Conservation (phyloP, 2,113 vertebrate species). For the Bungarus multicinctus region DNA sequence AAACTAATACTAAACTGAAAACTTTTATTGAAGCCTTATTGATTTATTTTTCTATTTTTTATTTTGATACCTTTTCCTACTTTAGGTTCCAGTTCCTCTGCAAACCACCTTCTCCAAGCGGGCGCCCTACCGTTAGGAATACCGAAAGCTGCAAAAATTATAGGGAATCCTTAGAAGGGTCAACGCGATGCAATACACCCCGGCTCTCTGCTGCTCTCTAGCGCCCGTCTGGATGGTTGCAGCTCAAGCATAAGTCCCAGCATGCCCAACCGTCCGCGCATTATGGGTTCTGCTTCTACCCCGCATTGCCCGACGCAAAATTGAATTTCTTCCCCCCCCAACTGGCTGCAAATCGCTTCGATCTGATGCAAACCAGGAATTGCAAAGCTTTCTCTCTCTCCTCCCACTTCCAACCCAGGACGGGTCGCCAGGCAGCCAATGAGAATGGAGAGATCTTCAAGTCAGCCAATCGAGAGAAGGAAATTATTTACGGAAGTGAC, state of each 20-base stretch:
- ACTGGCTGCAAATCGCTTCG: neutral
- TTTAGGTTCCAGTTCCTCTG: neutral
- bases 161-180: neutral
- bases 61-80: neutral
- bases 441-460: accelerated
- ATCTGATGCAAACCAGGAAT: neutral
- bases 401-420: neutral
- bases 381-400: neutral
- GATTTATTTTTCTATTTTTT: neutral
- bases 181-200: neutral
- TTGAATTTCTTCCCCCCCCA: neutral
- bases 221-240: neutral
- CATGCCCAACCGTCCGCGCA: neutral
- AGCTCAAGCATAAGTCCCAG: neutral
- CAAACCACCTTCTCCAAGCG: neutral
- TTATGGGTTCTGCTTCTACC: neutral
- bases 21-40: neutral
- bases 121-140: neutral
- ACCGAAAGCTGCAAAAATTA: neutral
- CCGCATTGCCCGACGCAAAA: neutral
- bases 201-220: neutral
- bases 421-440: conserved; percentile 14
- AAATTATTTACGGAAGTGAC: accelerated
- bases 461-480: accelerated
- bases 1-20: neutral